Evolutionary conservation across 2,113 vertebrate genomes (phyloP), one percentile per base, ranked within the genome.

Genomic region (Brachyhypopomus gauderio): DNA sequence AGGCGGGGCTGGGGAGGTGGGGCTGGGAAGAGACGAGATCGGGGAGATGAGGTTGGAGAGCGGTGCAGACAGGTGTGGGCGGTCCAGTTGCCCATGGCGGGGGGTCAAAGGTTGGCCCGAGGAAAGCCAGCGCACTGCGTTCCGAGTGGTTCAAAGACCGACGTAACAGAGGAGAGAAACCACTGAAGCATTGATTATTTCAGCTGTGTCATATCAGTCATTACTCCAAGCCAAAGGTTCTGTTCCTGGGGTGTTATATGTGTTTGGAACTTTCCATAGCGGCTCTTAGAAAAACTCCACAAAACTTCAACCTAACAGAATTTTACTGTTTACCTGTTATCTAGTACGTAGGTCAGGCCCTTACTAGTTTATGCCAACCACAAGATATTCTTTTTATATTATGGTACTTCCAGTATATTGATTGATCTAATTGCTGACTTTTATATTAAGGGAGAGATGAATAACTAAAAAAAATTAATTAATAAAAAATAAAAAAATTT

Each of bases 401-500:
- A 58, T 22, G 16, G 77, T 83, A 95, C 94, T 96, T 97, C 95
- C 95, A 94, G 92, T 96, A 95, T 95, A 95, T 93, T 93, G 93
- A 96, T 96, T 95, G 94, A 94, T 96, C 96, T 95, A 95, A 96
- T 92, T 96, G 94, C 94, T 94, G 93, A 95, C 92, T 96, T 98
- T 97, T 97, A 95, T 98, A 98, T 96, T 94, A 93, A 87, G 93
- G 95, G 93, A 95, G 93, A 91, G 72, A 87, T 87, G 84, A 93
- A 72, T 34, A 64, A 70, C n/a, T 91, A 93, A 86, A 86, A 94
- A 93, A 92, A 94, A 94, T 83, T 91, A 70, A 41, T 41, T n/a
- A 70, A 14, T n/a, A 89, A 92, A 91, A 85, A 92, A 93, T 90
- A 36, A 60, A 58, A 36, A 38, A 7, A 36, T 14, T 11, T 19